Percentiles rank a stretch among this genome's conserved stretches.
Evolutionary conservation across 2,888 invertebrate species (phyloP).

Genomic region (Pseudococcus jackbeardsleyi): DNA sequence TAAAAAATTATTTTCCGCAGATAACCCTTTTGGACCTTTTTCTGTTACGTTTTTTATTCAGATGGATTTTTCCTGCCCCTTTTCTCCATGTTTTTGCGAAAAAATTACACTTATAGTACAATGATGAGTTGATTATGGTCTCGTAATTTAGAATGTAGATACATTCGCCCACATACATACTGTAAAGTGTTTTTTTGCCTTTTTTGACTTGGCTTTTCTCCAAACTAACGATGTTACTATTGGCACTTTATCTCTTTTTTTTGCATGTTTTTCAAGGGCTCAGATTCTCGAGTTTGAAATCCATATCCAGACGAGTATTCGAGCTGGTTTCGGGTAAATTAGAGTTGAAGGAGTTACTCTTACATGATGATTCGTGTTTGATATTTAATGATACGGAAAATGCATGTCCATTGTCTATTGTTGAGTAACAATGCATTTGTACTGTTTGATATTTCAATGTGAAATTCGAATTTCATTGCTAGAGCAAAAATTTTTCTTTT

Average conservation of each 20-base stretch:
- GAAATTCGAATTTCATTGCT: neutral
- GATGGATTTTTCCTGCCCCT: neutral
- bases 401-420: neutral
- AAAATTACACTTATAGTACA: neutral
- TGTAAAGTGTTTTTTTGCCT: neutral
- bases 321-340: neutral
- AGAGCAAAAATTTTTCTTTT: neutral
- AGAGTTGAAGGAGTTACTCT: neutral
- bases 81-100: neutral
- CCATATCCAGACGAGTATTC: neutral
- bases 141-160: neutral
- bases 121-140: conserved; percentile 10
- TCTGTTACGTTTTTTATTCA: neutral
- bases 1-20: neutral
- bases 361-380: neutral
- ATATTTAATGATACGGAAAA: neutral
- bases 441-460: neutral
- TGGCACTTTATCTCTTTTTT: neutral
- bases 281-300: neutral
- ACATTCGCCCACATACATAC: neutral
- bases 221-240: neutral
- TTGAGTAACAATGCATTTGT: neutral
- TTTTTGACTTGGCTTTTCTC: neutral
- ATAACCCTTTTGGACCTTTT: neutral
- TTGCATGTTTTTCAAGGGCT: neutral